These are phyloP conservation scores for Serranus cabrilla DNA, from an alignment of 2,797 vertebrate genomes.

Conservation along the genomic window DNA sequence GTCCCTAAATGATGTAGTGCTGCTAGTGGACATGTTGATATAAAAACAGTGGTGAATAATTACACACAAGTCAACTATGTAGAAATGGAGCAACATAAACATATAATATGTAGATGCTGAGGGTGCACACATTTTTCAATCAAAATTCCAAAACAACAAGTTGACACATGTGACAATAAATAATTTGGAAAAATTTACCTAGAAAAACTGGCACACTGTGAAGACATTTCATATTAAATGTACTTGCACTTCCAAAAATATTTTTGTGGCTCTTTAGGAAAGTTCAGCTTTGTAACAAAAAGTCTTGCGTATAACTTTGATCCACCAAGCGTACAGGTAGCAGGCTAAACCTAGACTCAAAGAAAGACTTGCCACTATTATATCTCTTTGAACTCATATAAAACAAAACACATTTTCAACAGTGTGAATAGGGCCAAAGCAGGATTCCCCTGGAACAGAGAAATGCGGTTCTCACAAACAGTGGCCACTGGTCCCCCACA, in stretches of 20 bases:
- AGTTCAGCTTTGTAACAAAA: conserved; percentile 25
- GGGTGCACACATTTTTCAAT: neutral
- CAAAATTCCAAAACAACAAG: conserved; percentile 7
- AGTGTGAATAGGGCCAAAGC: conserved; percentile 48
- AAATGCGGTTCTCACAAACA: conserved; percentile 65
- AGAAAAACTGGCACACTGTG: neutral
- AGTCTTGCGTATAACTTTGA: conserved; percentile 27
- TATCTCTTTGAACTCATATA: conserved; percentile 48
- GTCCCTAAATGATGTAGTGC: neutral
- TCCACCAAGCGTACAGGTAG: conserved; percentile 41
- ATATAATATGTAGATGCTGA: conserved; percentile 7
- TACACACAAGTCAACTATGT: neutral
- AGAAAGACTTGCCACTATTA: conserved; percentile 36
- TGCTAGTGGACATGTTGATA: neutral
- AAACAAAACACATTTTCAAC: conserved; percentile 57
- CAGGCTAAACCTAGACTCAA: conserved; percentile 34
- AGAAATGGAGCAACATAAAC: neutral
- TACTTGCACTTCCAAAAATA: conserved; percentile 3
- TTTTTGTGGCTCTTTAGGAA: neutral
- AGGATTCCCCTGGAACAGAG: conserved; percentile 49
- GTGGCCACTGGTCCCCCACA: conserved; percentile 70
- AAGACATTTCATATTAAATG: conserved; percentile 8
- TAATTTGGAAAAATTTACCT: neutral
- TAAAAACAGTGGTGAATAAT: neutral
- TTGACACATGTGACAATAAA: neutral